Evolutionary conservation across 2,113 vertebrate genomes (phyloP), one percentile per base, ranked within the genome.

Genomic region (Sapajus apella): DNA sequence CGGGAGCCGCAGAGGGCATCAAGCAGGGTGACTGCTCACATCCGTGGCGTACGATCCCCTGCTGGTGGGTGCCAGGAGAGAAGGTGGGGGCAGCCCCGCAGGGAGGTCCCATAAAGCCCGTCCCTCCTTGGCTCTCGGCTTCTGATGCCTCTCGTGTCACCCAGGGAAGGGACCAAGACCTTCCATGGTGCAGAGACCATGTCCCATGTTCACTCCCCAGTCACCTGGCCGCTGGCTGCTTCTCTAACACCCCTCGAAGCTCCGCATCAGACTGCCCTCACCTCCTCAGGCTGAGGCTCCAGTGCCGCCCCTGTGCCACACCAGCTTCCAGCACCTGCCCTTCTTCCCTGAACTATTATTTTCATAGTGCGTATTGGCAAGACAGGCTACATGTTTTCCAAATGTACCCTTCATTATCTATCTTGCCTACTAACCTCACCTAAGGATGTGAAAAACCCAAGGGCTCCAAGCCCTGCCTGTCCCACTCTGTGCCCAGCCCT

Each of bases 301-400:
- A 17, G 35, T 0, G 73, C n/a, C 1, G 4, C 10, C 12, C 30
- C 37, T 20, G 27, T 6, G 14, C 32, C 9, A 47, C 47, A 12
- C 43, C 43, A 8, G 16, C 30, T 64, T 55, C 37, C 11, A 21
- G 45, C 30, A 20, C n/a, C 45, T 5, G 17, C 40, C 4, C 2
- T 40, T 52, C 32, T 56, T 52, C 50, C 72, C 27, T 7, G 1
- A 10, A 13, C 37, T 8, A 0, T 2, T 20, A 75, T 25, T n/a
- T 5, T n/a, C 21, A 14, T 20, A 4, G 4, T 32, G 3, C 1
- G 0, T 35, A n/a, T 17, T 61, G 21, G 37, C 52, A 45, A 35
- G 50, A 66, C 27, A 35, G 6, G 35, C 27, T 81, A 8, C 13
- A 0, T 47, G 43, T 70, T 56, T 12, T 27, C 68, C 40, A 23